A percentile compares a stretch with the other conserved stretches of the same genome.
Conservation (phyloP, 2,797 vertebrate genomes). For the Pipistrellus nathusii region DNA sequence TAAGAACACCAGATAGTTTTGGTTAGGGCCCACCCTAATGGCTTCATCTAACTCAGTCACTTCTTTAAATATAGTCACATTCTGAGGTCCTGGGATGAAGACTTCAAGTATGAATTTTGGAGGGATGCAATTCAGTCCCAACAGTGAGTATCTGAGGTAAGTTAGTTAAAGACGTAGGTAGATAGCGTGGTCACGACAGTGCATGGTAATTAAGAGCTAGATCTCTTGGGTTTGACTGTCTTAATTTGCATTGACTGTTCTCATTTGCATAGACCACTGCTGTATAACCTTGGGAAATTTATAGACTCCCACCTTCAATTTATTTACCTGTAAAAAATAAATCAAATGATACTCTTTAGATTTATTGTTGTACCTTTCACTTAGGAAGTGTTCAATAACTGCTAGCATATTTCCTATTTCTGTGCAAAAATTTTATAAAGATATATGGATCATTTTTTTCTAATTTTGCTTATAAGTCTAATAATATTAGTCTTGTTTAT, state of each 20-base stretch:
- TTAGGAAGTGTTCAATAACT: background rate
- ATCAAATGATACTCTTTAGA: background rate
- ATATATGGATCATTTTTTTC: background rate
- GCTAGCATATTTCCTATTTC: background rate
- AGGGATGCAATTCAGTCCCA: background rate
- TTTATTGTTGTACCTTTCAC: background rate
- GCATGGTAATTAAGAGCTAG: background rate
- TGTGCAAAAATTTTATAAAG: background rate
- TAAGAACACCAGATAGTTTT: background rate
- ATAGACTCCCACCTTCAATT: background rate
- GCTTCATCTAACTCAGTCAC: background rate
- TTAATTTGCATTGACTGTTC: background rate
- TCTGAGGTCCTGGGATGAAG: background rate
- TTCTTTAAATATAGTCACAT: background rate
- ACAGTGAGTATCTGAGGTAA: background rate
- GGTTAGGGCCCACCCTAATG: background rate
- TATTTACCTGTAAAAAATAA: background rate
- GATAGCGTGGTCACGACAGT: background rate
- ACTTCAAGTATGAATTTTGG: background rate
- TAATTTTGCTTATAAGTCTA: background rate
- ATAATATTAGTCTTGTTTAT: background rate
- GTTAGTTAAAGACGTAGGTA: background rate
- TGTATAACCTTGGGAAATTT: background rate
- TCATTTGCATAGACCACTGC: background rate
- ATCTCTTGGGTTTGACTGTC: background rate